Conservation (phyloP, 35 echinoderm and acorn worm species). For the Antedon bifida region DNA sequence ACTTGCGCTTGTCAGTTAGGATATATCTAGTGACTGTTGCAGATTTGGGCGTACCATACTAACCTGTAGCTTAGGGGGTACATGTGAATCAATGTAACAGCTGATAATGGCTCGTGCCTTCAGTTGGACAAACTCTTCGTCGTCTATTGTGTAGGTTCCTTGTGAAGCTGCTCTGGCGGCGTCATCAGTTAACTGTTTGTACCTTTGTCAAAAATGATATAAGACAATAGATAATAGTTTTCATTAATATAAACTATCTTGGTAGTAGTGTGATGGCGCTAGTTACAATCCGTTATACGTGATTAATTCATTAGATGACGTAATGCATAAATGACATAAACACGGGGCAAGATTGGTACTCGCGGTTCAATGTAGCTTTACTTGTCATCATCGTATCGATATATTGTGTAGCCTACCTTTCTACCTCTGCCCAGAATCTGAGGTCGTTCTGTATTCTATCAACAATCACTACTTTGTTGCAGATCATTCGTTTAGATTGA, state of each 20-base stretch:
- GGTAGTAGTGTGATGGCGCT: too few relatives aligned
- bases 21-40: too few relatives aligned
- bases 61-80: conserved; percentile 88
- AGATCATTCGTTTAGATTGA: conserved; percentile 45
- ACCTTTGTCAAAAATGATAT: conserved; percentile 23
- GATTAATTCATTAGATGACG: too few relatives aligned
- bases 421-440: conserved; percentile 88
- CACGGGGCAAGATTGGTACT: too few relatives aligned
- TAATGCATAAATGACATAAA: too few relatives aligned
- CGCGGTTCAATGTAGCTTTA: too few relatives aligned
- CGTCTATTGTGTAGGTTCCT: conserved; percentile 77
- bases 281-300: too few relatives aligned
- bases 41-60: too few relatives aligned
- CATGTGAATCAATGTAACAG: conserved; percentile 64
- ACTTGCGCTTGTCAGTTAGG: too few relatives aligned
- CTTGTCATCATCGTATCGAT: too few relatives aligned
- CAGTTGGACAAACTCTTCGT: conserved; percentile 71
- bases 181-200: conserved; percentile 75
- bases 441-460: conserved; percentile 70
- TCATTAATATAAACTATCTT: background rate
- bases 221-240: background rate
- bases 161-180: conserved; percentile 61
- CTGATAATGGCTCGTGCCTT: conserved; percentile 85
- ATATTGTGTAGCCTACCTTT: too few relatives aligned
- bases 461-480: conserved; percentile 65